Base-by-base conservation (phyloP, 1,140 invertebrate genomes). In the Scaptodrosophila lebanonensis region DNA sequence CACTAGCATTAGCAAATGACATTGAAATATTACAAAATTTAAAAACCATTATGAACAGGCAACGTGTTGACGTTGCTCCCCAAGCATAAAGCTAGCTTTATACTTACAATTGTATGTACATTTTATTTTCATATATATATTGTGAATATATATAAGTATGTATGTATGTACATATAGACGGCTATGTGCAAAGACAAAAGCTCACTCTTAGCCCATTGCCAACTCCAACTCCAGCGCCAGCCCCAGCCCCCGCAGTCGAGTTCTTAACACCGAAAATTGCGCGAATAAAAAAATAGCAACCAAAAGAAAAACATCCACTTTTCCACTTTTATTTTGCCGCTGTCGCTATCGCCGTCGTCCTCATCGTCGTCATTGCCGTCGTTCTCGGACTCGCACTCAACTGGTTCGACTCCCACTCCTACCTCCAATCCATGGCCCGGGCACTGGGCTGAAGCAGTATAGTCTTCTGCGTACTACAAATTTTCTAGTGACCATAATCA, bases 21-120 rank as follows among this genome's bases (percentile, higher is more conserved):
- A 75, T 75, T 79, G 75, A 79, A 79, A 75, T 79, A 79, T 79
- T 79, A 79, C 69, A 50, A 82, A 82, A 79, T 79, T 79, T 75
- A 79, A 79, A 79, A 79, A 79, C 75, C 75, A 79, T 79, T 79
- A 79, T 52, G 69, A 73, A 54, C 75, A 79, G 75, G 69, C 64
- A 62, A 45, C 50, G 54, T 43, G 29, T 36, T 30, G 8, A 20
- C 32, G 8, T 9, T 2, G 17, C 11, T 6, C 25, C 12, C 50
- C 7, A 7, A n/a, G 13, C 18, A 16, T 18, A 3, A 12, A 42
- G 49, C 45, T 20, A 66, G 29, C 45, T 30, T 20, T 17, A 13
- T 3, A 11, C 15, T 16, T 22, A 13, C 22, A 38, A 9, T 9
- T 18, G 30, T 32, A 56, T 57, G 5, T 27, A 39, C 17, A 11